These are phyloP conservation scores for Botia kubotai DNA, from an alignment of 2,797 vertebrate species.

Conservation along the genomic window DNA sequence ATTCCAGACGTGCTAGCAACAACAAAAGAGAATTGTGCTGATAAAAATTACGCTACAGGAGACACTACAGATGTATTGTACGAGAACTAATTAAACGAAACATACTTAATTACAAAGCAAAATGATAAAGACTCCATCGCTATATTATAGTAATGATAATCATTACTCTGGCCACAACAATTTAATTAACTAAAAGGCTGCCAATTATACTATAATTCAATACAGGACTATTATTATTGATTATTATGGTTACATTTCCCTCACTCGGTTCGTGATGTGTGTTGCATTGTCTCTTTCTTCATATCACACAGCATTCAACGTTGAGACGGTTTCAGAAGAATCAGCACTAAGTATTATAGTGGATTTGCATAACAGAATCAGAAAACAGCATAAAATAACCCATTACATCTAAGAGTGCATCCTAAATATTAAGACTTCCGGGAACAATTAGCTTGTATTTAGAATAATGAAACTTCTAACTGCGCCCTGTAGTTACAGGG, in stretches of 20 bases:
- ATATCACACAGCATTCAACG: background rate
- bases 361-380: constrained; percentile 19
- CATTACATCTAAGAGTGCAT: constrained; percentile 18
- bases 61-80: background rate
- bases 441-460: constrained; percentile 2
- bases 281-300: constrained; percentile 31
- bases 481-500: background rate
- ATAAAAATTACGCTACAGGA: background rate
- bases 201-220: constrained; percentile 70
- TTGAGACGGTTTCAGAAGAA: constrained; percentile 9
- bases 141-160: constrained; percentile 67
- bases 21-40: background rate
- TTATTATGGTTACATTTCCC: constrained; percentile 72
- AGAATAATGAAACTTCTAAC: background rate
- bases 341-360: background rate
- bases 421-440: background rate
- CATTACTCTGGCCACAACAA: constrained; percentile 64
- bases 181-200: constrained; percentile 80
- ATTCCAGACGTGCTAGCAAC: background rate
- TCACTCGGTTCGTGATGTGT: constrained; percentile 48
- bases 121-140: constrained; percentile 46
- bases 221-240: constrained; percentile 75
- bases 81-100: constrained; percentile 42
- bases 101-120: constrained; percentile 40
- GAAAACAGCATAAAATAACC: constrained; percentile 1